Percentiles rank a stretch among this genome's conserved stretches.
phyloP scores from a whole-genome alignment of 2,113 vertebrate genomes.

The Chiloscyllium plagiosum region DNA sequence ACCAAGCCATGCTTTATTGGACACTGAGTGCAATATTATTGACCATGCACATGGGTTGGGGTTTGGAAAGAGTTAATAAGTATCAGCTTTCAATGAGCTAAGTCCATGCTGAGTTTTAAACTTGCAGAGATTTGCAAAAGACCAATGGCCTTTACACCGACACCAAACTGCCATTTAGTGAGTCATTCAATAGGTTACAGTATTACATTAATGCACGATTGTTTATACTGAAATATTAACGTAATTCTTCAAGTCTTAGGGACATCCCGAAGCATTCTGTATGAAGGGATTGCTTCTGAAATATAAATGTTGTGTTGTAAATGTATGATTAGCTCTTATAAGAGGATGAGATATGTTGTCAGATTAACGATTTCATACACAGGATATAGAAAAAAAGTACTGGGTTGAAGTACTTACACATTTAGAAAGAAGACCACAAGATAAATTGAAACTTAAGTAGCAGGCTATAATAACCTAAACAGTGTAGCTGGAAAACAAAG shows the following conservation, averaged over 20 bases:
- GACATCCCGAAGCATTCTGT: not conserved
- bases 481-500: not conserved
- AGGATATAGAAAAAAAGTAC: not conserved
- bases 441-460: not conserved
- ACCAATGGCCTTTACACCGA: not conserved
- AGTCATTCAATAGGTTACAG: not conserved
- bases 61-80: too few relatives aligned
- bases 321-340: not conserved
- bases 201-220: not conserved
- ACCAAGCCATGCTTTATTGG: too few relatives aligned
- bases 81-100: too few relatives aligned
- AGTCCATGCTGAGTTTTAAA: too few relatives aligned
- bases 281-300: not conserved
- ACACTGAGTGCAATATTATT: too few relatives aligned
- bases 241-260: not conserved
- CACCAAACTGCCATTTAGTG: too few relatives aligned
- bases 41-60: too few relatives aligned
- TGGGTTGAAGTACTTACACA: not conserved
- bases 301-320: not conserved
- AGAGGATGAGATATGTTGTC: not conserved
- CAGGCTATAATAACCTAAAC: not conserved
- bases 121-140: too few relatives aligned
- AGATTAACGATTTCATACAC: not conserved
- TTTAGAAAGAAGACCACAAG: not conserved
- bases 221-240: too few relatives aligned